Evolutionary conservation across 2,888 invertebrate genomes (phyloP).

Genomic region (Drosophila planitibia): DNA sequence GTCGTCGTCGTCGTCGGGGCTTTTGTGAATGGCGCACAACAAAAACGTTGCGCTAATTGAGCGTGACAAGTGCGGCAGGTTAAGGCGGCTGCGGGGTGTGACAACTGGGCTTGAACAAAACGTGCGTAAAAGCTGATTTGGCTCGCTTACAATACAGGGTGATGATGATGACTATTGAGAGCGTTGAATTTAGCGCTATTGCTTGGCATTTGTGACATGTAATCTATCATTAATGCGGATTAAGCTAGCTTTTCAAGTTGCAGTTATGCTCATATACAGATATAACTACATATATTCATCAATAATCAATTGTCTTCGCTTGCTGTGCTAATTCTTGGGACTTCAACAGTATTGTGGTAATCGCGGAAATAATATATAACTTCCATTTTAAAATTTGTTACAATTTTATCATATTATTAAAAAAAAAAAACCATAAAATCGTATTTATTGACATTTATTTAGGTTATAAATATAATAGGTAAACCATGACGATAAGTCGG

Average conservation of each 20-base stretch:
- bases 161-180: conserved; percentile 22
- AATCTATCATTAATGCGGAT: conserved; percentile 37
- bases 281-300: background rate
- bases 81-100: background rate
- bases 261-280: background rate
- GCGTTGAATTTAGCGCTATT: conserved; percentile 2
- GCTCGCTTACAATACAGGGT: conserved; percentile 62
- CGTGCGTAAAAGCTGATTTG: conserved; percentile 61
- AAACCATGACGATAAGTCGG: background rate
- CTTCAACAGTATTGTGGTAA: background rate
- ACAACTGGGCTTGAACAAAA: conserved; percentile 41
- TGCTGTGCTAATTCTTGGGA: background rate
- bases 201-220: conserved; percentile 13
- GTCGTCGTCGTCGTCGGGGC: conserved; percentile 26
- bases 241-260: background rate
- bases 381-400: background rate
- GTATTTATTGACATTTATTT: background rate
- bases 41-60: conserved; percentile 56
- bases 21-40: conserved; percentile 67
- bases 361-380: background rate
- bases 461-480: background rate
- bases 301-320: background rate
- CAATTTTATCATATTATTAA: background rate
- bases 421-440: background rate
- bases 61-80: conserved; percentile 32